Evolutionary conservation across 2,797 vertebrate genomes (phyloP), one percentile per base, ranked within the genome.

Genomic region (Hemibagrus guttatus): DNA sequence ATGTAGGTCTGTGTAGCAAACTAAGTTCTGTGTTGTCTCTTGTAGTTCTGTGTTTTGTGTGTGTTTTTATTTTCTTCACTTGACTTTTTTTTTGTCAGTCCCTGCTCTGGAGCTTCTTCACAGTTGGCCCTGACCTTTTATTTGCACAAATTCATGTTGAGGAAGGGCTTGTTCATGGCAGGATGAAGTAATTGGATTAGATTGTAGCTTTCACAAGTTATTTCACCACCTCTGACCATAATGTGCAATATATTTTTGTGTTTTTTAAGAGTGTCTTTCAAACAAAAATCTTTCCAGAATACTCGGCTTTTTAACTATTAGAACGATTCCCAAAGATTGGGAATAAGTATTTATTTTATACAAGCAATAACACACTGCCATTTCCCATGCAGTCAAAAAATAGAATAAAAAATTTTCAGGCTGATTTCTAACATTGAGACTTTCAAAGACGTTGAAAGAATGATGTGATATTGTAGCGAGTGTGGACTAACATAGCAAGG

Each of bases 141-240:
- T 78, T 35, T 58, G 54, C 28, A 58, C 19, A 78, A 58, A 78
- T 79, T 58, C 17, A 58, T 79, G 35, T 39, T 59, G 76, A 79
- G 31, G 54, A 79, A 58, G 19, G 31, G 12, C 19, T 35, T 6
- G 31, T 56, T 78, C 49, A 76, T 58, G 9, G 19, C 16, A 58
- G 28, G 28, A 58, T 58, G 72, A 54, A 31, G 49, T 76, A 76
- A 56, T 28, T 19, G 52, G 13, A 28, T 2, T 74, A 74, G 12
- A 49, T 49, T 28, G n/a, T 17, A 28, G 16, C 14, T n/a, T 54
- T 52, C 49, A 78, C 17, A 78, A 58, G 75, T 13, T 78, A 13
- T 78, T 58, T 59, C 26, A 16, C 21, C 11, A 39, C 76, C 39
- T 59, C 11, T 23, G 54, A 9, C 54, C 19, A 23, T 19, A 39